Conservation (phyloP, 2,797 vertebrate species). For the Dicrostonyx torquatus region DNA sequence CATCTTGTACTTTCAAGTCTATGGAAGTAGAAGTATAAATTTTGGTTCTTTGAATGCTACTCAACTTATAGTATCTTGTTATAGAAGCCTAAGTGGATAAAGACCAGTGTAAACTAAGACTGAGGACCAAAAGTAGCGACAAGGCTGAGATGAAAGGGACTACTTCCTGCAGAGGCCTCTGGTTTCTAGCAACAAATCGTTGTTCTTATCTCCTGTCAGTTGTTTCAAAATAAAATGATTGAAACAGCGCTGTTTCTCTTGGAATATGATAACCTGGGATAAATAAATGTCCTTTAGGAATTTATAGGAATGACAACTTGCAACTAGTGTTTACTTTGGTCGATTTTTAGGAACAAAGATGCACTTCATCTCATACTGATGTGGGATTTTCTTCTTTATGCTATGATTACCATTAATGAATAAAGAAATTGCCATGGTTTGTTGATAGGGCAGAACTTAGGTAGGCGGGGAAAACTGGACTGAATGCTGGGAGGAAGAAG, state of each 20-base stretch:
- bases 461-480: too few species aligned
- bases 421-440: too few species aligned
- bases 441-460: too few species aligned
- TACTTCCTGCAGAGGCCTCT: neutral
- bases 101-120: accelerated
- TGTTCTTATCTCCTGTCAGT: neutral
- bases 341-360: neutral
- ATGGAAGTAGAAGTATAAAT: neutral
- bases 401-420: too few species aligned
- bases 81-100: neutral
- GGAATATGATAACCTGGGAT: neutral
- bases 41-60: neutral
- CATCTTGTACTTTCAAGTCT: neutral
- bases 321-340: neutral
- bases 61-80: neutral
- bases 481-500: too few species aligned
- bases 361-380: neutral
- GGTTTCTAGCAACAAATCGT: neutral
- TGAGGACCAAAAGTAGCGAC: neutral
- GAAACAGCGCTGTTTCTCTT: neutral
- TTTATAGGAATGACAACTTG: neutral
- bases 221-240: neutral
- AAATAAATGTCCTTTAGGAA: neutral
- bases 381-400: too few species aligned
- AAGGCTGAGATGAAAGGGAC: accelerated